Evolutionary conservation across 2,888 invertebrate genomes (phyloP).

Genomic region (Drosophila aldrichi): DNA sequence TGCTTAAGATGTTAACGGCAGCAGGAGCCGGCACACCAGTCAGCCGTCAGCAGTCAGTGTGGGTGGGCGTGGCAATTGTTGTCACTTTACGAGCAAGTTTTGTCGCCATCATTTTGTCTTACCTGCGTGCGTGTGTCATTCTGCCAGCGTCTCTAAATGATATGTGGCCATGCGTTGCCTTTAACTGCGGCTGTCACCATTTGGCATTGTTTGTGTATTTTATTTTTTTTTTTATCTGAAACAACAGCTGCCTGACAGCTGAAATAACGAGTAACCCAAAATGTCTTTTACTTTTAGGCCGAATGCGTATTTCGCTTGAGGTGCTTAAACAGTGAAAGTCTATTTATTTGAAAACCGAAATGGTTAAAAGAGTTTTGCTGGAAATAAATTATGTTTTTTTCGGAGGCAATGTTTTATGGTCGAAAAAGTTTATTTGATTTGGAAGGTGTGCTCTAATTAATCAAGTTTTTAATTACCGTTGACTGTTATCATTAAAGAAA

Average conservation of each 20-base stretch:
- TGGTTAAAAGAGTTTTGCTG: neutral
- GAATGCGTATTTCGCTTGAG: neutral
- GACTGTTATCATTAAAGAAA: too few relatives aligned
- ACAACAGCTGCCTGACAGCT: conserved; percentile 10
- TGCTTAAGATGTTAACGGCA: conserved; percentile 5
- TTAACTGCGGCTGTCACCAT: conserved; percentile 44
- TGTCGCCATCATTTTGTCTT: conserved; percentile 22
- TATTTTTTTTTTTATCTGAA: conserved; percentile 20
- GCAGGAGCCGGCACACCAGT: neutral
- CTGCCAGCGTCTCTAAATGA: conserved; percentile 36
- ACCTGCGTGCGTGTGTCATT: conserved; percentile 18
- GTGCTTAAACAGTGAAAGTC: neutral
- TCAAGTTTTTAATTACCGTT: neutral
- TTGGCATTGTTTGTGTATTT: conserved; percentile 31
- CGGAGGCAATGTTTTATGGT: neutral
- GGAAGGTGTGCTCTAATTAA: neutral
- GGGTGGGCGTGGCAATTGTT: conserved; percentile 35
- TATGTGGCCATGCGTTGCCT: conserved; percentile 38
- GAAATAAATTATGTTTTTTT: neutral
- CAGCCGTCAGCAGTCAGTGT: neutral
- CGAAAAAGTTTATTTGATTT: neutral
- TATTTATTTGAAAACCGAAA: neutral
- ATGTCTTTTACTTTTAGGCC: neutral
- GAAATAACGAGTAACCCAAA: neutral
- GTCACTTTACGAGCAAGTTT: conserved; percentile 22